Conservation (phyloP, 64 coral and sea anemone genomes). For the Orbicella faveolata region DNA sequence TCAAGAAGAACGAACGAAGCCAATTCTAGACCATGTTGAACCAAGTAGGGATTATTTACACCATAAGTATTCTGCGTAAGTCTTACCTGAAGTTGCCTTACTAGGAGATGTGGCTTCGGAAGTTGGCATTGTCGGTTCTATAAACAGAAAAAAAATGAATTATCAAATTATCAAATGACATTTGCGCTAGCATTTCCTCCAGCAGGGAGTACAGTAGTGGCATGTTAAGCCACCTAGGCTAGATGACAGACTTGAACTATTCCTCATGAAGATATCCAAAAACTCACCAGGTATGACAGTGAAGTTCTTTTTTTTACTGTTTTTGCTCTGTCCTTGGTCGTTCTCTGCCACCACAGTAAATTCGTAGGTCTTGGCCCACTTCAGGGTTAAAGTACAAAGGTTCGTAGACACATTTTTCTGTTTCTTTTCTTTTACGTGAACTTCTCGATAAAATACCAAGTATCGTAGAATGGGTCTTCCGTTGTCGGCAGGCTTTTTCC, state of each 20-base stretch:
- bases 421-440: background rate
- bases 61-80: background rate
- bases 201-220: too few relatives aligned
- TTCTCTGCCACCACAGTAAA: constrained; percentile 35
- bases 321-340: constrained; percentile 14
- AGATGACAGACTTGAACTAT: too few relatives aligned
- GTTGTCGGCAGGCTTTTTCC: constrained; percentile 1
- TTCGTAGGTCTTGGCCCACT: constrained; percentile 10
- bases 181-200: too few relatives aligned
- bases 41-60: too few relatives aligned
- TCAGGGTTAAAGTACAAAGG: background rate
- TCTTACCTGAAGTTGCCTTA: background rate
- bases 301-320: background rate
- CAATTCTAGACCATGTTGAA: too few relatives aligned
- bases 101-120: background rate
- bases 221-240: background rate
- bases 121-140: background rate
- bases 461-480: constrained; percentile 11
- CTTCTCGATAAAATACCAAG: background rate
- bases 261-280: too few relatives aligned
- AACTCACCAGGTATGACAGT: constrained; percentile 11
- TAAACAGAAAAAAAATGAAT: background rate
- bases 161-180: background rate
- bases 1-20: too few relatives aligned
- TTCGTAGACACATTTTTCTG: background rate